Evolutionary conservation across 2,113 vertebrate genomes (phyloP).

Genomic region (Burhinus bistriatus): DNA sequence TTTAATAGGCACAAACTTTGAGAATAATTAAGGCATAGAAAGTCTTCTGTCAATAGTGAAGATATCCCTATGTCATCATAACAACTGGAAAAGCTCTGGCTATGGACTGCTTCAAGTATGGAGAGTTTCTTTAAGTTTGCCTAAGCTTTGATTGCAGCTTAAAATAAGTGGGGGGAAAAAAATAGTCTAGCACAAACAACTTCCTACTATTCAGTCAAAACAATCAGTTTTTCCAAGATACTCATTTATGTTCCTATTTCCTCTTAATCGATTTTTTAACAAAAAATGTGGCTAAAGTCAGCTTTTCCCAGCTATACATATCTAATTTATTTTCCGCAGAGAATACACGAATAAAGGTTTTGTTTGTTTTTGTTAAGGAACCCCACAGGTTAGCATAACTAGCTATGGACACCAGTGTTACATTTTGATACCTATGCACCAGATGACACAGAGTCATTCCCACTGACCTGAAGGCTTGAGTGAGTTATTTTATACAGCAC

Average conservation of each 20-base stretch:
- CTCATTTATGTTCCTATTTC: not conserved
- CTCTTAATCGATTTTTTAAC: not conserved
- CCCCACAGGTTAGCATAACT: not conserved
- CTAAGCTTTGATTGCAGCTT: not conserved
- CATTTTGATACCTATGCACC: not conserved
- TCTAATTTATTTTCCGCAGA: not conserved
- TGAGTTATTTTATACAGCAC: not conserved
- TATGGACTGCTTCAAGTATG: not conserved
- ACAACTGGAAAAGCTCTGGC: not conserved
- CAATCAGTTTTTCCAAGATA: not conserved
- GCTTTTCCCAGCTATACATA: not conserved
- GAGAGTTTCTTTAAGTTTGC: not conserved
- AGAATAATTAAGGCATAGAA: not conserved
- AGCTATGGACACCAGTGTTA: not conserved
- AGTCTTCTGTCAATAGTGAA: not conserved
- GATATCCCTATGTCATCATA: not conserved
- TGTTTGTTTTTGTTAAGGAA: not conserved
- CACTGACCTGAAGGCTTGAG: not conserved
- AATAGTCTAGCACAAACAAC: not conserved
- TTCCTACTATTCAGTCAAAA: constrained; percentile 11
- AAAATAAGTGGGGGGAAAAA: not conserved
- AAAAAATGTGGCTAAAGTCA: not conserved
- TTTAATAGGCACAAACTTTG: not conserved
- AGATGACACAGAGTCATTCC: not conserved
- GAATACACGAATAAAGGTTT: not conserved